Evolutionary conservation across 2,888 invertebrate genomes (phyloP).

Genomic region (Pollenia labialis): DNA sequence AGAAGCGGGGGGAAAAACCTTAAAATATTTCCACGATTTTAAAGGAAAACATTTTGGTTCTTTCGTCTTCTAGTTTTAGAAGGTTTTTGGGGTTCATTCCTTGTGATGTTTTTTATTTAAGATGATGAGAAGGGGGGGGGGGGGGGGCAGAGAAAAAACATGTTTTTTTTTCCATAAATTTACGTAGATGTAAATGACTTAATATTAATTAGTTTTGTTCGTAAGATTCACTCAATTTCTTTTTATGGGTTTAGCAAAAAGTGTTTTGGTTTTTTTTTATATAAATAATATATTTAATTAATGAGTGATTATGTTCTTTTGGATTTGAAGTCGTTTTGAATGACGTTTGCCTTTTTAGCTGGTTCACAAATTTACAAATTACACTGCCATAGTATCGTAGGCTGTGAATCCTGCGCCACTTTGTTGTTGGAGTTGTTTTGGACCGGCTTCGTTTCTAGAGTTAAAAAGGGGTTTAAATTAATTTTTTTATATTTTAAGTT

Average conservation of each 20-base stretch:
- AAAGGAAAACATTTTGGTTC: slow-evolving; percentile 50
- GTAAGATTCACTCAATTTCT: slow-evolving; percentile 67
- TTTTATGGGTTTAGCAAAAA: slow-evolving; percentile 21
- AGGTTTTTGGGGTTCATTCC: slow-evolving; percentile 52
- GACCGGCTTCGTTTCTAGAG: slow-evolving; percentile 95
- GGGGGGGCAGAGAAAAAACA: slow-evolving; percentile 13
- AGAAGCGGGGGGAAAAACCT: slow-evolving; percentile 20
- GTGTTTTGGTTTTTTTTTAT: neutral
- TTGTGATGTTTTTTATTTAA: slow-evolving; percentile 13
- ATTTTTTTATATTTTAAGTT: too few relatives aligned
- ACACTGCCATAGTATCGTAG: slow-evolving; percentile 99
- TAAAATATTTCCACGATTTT: slow-evolving; percentile 42
- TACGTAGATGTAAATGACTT: slow-evolving; percentile 55
- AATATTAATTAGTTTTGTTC: slow-evolving; percentile 69
- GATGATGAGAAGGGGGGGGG: neutral
- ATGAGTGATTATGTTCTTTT: slow-evolving; percentile 74
- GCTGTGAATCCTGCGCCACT: slow-evolving; percentile 95
- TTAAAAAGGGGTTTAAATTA: neutral
- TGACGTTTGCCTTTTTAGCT: slow-evolving; percentile 52
- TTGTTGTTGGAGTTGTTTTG: slow-evolving; percentile 89
- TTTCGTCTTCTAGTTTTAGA: slow-evolving; percentile 27
- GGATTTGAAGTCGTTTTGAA: slow-evolving; percentile 70
- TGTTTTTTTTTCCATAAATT: neutral
- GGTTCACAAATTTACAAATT: slow-evolving; percentile 89
- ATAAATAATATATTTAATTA: slow-evolving; percentile 60